Evolutionary conservation across 2,888 invertebrate genomes (phyloP).

Genomic region (Allophyes oxyacanthae): DNA sequence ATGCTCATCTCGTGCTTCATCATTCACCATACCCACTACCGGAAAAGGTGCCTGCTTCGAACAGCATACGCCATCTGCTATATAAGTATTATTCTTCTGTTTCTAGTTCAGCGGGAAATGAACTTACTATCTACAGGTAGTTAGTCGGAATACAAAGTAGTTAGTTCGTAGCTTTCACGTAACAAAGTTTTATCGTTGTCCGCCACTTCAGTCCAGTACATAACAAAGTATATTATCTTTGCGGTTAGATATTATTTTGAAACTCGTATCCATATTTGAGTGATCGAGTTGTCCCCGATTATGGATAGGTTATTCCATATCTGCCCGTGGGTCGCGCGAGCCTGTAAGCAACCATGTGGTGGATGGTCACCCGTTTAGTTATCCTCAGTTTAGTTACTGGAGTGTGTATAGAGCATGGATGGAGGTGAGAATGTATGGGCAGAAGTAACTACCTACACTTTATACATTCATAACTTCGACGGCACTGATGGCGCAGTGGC

Average conservation of each 20-base stretch:
- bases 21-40: too few species aligned
- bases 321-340: too few species aligned
- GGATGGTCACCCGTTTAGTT: too few species aligned
- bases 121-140: slow-evolving; percentile 36
- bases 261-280: slow-evolving; percentile 1
- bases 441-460: too few species aligned
- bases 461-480: too few species aligned
- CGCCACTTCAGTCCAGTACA: slow-evolving; percentile 24
- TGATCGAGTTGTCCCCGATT: slow-evolving; percentile 12
- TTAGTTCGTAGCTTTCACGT: slow-evolving; percentile 35
- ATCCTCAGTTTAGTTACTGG: too few species aligned
- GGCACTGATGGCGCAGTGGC: too few species aligned
- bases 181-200: slow-evolving; percentile 49
- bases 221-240: slow-evolving; percentile 25
- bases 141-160: slow-evolving; percentile 50
- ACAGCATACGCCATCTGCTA: slow-evolving; percentile 1
- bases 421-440: too few species aligned
- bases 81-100: slow-evolving; percentile 25
- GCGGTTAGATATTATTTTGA: slow-evolving; percentile 25
- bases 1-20: too few species aligned
- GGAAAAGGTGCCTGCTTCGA: too few species aligned
- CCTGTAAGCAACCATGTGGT: too few species aligned
- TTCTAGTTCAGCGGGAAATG: slow-evolving; percentile 24
- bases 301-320: background rate
- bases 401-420: too few species aligned